Evolutionary conservation across 2,113 vertebrate genomes (phyloP), one percentile per base, ranked within the genome.

Genomic region (Ochotona princeps): DNA sequence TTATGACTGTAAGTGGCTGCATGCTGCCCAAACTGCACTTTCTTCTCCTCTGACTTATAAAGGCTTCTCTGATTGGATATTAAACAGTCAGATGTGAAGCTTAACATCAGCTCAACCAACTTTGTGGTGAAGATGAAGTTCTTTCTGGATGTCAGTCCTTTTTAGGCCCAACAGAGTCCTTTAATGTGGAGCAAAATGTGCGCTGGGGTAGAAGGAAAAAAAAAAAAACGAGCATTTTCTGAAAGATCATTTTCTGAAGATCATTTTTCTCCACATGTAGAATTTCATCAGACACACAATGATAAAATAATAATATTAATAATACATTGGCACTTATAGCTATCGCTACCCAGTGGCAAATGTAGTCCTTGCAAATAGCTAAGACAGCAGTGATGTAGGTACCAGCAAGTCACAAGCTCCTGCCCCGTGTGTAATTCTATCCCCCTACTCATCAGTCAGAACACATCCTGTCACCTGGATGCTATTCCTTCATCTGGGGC

Each of bases 101-200:
- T 51, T 61, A 78, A 32, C 54, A 18, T 54, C n/a, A 51, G 18
- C 26, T 54, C 54, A 76, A 63, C 7, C 49, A n/a, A 54, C 30
- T 26, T 79, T 47, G 44, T 49, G 15, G 15, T 74, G 67, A 94
- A 23, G 20, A 13, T 32, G 65, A 65, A 89, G 91, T 94, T 78
- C 32, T 94, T 80, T 87, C 65, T 35, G 51, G 60, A n/a, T 91
- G 72, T 89, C 89, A 92, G 2, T 38, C 13, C 38, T 92, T 21
- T 15, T 30, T 18, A 38, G 25, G n/a, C 8, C 18, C 35, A 35
- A 72, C 69, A 20, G 57, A 69, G 88, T n/a, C 32, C 2, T 14
- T 87, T 70, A 60, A 84, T 57, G 30, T 69, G 35, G 23, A 35
- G 26, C 32, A 80, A 72, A 91, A 70, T 23, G 15, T 54, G 14